Evolutionary conservation across 2,888 invertebrate species (phyloP).

Genomic region (Thera britannica): DNA sequence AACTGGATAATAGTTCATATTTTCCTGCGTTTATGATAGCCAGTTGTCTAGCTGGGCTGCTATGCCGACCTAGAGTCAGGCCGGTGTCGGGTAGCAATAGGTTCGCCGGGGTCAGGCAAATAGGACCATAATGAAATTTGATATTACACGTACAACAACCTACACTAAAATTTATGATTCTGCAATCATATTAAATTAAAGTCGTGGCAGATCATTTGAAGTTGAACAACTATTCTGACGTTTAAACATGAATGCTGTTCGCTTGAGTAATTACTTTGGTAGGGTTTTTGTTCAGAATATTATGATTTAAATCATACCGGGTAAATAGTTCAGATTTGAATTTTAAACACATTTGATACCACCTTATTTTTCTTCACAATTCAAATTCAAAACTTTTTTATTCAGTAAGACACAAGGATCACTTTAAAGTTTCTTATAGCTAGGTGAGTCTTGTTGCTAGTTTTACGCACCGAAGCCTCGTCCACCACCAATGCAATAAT

Average conservation of each 20-base stretch:
- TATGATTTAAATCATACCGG: background rate
- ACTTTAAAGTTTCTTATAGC: too few relatives aligned
- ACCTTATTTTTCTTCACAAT: too few relatives aligned
- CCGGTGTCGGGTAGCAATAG: conserved; percentile 63
- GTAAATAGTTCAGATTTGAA: background rate
- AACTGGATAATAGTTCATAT: background rate
- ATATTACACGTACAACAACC: conserved; percentile 38
- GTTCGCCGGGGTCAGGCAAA: conserved; percentile 45
- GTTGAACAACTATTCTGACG: conserved; percentile 24
- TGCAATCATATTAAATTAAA: conserved; percentile 40
- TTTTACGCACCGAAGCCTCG: too few relatives aligned
- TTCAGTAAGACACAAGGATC: too few relatives aligned
- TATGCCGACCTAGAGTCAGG: conserved; percentile 62
- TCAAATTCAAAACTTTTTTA: background rate
- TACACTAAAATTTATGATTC: conserved; percentile 39
- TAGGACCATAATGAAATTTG: conserved; percentile 47
- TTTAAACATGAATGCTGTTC: conserved; percentile 19
- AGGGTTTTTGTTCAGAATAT: conserved; percentile 1
- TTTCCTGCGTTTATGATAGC: conserved; percentile 7
- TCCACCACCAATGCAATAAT: too few relatives aligned
- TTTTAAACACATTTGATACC: background rate
- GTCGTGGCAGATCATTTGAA: conserved; percentile 36
- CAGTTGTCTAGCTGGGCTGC: conserved; percentile 19
- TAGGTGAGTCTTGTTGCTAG: too few relatives aligned
- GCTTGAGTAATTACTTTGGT: conserved; percentile 16